Conservation (phyloP, 2,113 vertebrate species). For the Andinoacara biseriatus region DNA sequence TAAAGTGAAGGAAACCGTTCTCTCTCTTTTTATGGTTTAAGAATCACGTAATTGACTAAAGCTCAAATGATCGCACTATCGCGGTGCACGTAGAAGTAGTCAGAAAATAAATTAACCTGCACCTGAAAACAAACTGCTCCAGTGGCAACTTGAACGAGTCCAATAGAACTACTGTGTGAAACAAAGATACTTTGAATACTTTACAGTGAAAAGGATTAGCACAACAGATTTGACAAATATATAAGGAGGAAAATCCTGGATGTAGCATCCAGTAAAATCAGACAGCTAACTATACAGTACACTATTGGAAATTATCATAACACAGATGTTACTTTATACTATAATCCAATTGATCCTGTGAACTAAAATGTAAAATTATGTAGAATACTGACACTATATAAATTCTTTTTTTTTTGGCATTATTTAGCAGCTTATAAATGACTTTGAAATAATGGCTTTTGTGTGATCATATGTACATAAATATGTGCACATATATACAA, state of each 20-base stretch:
- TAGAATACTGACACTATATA: constrained; percentile 62
- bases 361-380: constrained; percentile 51
- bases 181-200: constrained; percentile 58
- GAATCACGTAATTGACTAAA: constrained; percentile 6
- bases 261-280: constrained; percentile 55
- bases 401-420: constrained; percentile 82
- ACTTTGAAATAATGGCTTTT: constrained; percentile 81
- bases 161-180: constrained; percentile 52
- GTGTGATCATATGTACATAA: constrained; percentile 71
- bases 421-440: constrained; percentile 82
- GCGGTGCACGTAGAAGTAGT: constrained; percentile 51
- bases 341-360: constrained; percentile 48
- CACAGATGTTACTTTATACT: constrained; percentile 42
- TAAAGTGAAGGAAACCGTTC: not conserved
- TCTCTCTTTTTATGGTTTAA: not conserved
- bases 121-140: constrained; percentile 45
- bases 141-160: constrained; percentile 46
- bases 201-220: constrained; percentile 61
- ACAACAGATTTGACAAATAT: constrained; percentile 58
- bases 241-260: constrained; percentile 52
- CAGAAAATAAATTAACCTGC: constrained; percentile 34
- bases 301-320: constrained; percentile 55
- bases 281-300: constrained; percentile 56
- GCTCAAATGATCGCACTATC: constrained; percentile 14
- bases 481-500: constrained; percentile 58